Evolutionary conservation across 2,888 invertebrate genomes (phyloP).

Genomic region (Netelia melanura): DNA sequence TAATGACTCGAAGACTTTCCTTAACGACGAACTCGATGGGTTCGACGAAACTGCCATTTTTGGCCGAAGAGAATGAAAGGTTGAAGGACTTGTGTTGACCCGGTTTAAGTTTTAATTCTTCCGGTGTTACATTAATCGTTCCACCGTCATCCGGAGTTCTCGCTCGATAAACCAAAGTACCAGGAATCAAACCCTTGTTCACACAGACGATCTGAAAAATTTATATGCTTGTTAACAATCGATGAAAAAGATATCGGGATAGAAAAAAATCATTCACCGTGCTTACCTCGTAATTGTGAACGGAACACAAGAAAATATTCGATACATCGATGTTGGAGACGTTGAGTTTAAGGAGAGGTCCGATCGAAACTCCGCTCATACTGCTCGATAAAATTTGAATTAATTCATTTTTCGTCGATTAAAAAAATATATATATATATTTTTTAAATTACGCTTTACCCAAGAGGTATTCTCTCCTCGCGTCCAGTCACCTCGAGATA

Average conservation of each 20-base stretch:
- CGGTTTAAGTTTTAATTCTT: slow-evolving; percentile 85
- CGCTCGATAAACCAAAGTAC: slow-evolving; percentile 86
- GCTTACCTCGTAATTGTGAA: slow-evolving; percentile 87
- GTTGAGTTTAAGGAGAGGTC: slow-evolving; percentile 87
- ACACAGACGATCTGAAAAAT: slow-evolving; percentile 75
- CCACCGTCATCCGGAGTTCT: slow-evolving; percentile 87
- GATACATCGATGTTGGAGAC: slow-evolving; percentile 87
- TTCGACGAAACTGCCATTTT: slow-evolving; percentile 88
- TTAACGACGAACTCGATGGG: slow-evolving; percentile 87
- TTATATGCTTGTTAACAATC: neutral
- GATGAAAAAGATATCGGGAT: neutral
- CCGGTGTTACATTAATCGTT: slow-evolving; percentile 86
- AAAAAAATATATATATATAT: neutral
- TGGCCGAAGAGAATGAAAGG: slow-evolving; percentile 87
- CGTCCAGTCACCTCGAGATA: slow-evolving; percentile 88
- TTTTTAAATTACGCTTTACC: slow-evolving; percentile 67
- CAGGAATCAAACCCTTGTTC: slow-evolving; percentile 87
- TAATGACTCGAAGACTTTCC: slow-evolving; percentile 87
- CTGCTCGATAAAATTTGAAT: slow-evolving; percentile 60
- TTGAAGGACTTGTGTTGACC: slow-evolving; percentile 86
- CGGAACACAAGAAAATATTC: slow-evolving; percentile 87
- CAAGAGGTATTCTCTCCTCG: slow-evolving; percentile 85
- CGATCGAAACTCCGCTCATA: slow-evolving; percentile 86
- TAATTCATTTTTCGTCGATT: neutral
- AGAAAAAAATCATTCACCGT: neutral